These are phyloP conservation scores for Silurus asotus DNA, from an alignment of 2,113 vertebrate species.

Conservation along the genomic window DNA sequence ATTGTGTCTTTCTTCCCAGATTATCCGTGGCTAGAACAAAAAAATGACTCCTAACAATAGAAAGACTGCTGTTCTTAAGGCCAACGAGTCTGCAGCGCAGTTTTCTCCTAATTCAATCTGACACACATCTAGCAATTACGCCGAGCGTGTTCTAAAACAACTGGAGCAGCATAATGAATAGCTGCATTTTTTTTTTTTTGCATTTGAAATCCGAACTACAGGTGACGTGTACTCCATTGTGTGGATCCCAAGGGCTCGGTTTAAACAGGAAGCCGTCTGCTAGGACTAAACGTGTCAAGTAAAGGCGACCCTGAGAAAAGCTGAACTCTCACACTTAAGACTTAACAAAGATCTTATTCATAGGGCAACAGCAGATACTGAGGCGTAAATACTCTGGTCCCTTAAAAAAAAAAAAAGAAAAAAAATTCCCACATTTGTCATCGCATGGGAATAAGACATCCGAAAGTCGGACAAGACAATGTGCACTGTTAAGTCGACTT, in stretches of 20 bases:
- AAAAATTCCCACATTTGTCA: slow-evolving; percentile 61
- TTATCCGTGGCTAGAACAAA: not conserved
- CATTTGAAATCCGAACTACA: slow-evolving; percentile 22
- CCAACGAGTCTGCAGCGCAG: not conserved
- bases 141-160: not conserved
- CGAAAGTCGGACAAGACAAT: not conserved
- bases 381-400: not conserved
- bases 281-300: slow-evolving; percentile 48
- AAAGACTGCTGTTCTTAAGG: not conserved
- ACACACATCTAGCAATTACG: slow-evolving; percentile 11
- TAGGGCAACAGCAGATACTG: not conserved
- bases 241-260: not conserved
- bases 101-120: not conserved
- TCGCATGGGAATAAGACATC: not conserved
- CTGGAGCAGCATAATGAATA: slow-evolving; percentile 18
- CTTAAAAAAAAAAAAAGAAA: not conserved
- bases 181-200: slow-evolving; percentile 17
- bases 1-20: not conserved
- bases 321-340: slow-evolving; percentile 51
- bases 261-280: not conserved
- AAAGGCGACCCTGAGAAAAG: slow-evolving; percentile 34
- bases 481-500: slow-evolving; percentile 10
- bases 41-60: not conserved
- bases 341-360: slow-evolving; percentile 67
- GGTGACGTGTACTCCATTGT: not conserved